Conservation (phyloP, 2,797 vertebrate species). For the Mormyrus proboscirostris region DNA sequence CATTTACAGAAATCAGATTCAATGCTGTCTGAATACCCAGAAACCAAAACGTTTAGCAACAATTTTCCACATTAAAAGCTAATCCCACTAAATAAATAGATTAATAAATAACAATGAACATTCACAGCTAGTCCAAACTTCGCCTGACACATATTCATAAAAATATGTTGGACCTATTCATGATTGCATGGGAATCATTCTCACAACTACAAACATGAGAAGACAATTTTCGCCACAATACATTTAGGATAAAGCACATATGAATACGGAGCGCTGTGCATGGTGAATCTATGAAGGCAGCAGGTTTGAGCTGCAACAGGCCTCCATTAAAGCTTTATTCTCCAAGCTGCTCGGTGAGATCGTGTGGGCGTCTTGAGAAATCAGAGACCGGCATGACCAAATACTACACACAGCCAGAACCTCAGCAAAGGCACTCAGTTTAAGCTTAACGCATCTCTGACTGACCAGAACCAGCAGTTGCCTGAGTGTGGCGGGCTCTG, state of each 20-base stretch:
- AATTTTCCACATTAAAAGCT: not conserved
- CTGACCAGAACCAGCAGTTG: not conserved
- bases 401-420: not conserved
- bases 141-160: not conserved
- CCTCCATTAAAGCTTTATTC: not conserved
- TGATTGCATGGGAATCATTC: not conserved
- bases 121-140: not conserved
- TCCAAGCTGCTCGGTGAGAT: not conserved
- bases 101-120: conserved; percentile 1
- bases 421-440: not conserved
- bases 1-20: not conserved
- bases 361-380: not conserved
- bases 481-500: not conserved
- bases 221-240: not conserved
- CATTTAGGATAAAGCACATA: not conserved
- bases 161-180: not conserved
- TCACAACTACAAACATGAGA: not conserved
- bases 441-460: not conserved
- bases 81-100: conserved; percentile 10
- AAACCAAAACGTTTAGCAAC: not conserved
- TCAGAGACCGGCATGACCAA: not conserved
- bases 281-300: not conserved
- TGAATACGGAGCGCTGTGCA: not conserved
- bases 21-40: not conserved
- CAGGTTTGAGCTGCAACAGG: not conserved